Base-by-base conservation (phyloP, 2,113 vertebrate species). In the Prietella phreatophila region DNA sequence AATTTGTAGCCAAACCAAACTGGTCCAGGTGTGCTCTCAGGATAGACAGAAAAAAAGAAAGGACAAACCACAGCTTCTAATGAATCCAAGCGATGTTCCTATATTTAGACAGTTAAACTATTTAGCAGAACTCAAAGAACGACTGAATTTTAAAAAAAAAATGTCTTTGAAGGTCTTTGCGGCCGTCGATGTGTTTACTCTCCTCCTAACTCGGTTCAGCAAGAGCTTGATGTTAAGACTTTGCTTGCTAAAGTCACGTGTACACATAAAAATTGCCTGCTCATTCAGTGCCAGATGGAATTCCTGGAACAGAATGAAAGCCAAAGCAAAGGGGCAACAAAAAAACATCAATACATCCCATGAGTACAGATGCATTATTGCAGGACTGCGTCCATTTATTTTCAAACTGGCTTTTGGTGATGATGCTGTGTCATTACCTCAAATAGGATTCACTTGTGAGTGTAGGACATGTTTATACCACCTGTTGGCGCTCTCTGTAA, bases 41-140 rank as follows among this genome's bases (percentile, higher is more conserved):
- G 61, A 13, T 69, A 10, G 4, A 42, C 39, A 61, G 2, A 50
- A 11, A 65, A 13, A 65, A 65, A 42, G 30, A 61, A 6, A 42
- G 25, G 27, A 63, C 58, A 63, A 63, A 61, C 82, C 56, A 65
- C 55, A 50, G 6, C 7, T n/a, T 19, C 42, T 84, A 42, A 42
- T 50, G 82, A 50, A 69, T 20, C 61, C 82, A 17, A 84, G 15
- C 22, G 42, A 47, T 69, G 39, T 22, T 84, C 82, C 82, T 53
- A 50, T 63, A 67, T 63, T 69, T 84, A 84, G 50, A 20, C 61
- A 19, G 60, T 83, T 30, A 11, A 47, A 63, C 42, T 63, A 69
- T 47, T 50, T 30, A 65, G 60, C 82, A 83, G 56, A 83, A 27
- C 36, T 9, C 14, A 7, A 50, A 69, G 36, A 36, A 25, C 19